Evolutionary conservation across 2,113 vertebrate species (phyloP), one percentile per base, ranked within the genome.

Genomic region (Numenius arquata): DNA sequence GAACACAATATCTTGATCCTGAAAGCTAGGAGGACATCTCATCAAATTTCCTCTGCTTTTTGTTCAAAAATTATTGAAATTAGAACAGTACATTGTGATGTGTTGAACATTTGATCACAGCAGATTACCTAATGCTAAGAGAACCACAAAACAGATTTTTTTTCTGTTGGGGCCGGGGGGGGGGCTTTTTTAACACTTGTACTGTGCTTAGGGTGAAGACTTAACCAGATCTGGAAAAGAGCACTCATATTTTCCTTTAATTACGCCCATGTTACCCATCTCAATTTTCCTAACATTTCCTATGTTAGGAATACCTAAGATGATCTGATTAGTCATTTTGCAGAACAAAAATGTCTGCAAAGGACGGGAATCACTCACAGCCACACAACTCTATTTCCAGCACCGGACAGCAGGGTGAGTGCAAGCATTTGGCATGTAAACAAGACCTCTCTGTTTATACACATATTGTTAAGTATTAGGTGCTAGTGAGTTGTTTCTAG

Each of bases 371-470:
- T 93, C 79, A 88, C 66, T 95, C 78, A 72, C 87, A 93, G 75
- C n/a, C 72, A 86, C 85, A 86, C 73, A 94, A 58, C 68, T 91
- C 78, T 85, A 63, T 58, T 95, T 91, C 88, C 88, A 93, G 38
- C 66, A 76, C 34, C 1, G 22, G 93, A 78, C 74, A 92, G 90
- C 68, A 93, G 84, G 74, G 85, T 72, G 83, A 96, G 67, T 83
- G 90, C 74, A 96, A 86, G 76, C 88, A 91, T 92, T 94, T 89
- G 93, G 89, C 97, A 96, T 91, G 91, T 96, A 96, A 96, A 97
- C 95, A 97, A 96, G 93, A 86, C 43, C 70, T 78, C 87, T 96
- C 66, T 97, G 97, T 97, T 97, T 97, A 97, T 94, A 96, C 85
- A 96, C 94, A 96, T 79, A 88, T 70, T 94, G 55, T 96, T 96